Base-by-base conservation (phyloP, 1,140 invertebrate species). In the Drosophila ananassae region DNA sequence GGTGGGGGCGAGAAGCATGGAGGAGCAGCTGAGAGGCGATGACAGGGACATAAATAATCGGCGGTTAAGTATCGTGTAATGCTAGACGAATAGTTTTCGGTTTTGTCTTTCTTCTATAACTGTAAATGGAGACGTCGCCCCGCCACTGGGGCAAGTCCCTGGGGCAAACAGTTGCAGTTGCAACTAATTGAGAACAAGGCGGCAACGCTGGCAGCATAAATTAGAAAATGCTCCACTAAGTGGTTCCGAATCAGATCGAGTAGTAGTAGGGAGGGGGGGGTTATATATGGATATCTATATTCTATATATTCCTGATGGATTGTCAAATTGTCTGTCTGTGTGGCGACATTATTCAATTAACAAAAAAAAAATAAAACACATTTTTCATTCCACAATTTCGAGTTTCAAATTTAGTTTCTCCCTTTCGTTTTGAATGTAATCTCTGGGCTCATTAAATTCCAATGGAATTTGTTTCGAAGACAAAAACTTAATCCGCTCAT, bases 181-280 rank as follows among this genome's bases (percentile, higher is more conserved):
- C 67, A 69, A 71, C 67, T 71, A 71, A 71, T 71, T 71, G 67
- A 57, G 67, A 25, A 71, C 67, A 69, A 71, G 67, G 67, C 67
- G 64, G 61, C 54, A 58, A 63, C 53, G 60, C 60, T 28, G 54
- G 61, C 61, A 13, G 64, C 67, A 69, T 71, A 71, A 71, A 71
- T 71, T 69, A 71, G 64, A 39, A 32, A 53, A 57, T 21, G 37
- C 47, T 34, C 12, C 9, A 21, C 64, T 69, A 57, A 69, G 64
- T 71, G 64, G 32, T 32, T 66, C 1, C 17, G 7, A 9, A 22
- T 48, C 10, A 32, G 5, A 30, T 47, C 17, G 9, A 47, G 22
- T 17, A 63, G 9, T 1, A 17, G 17, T 17, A 17, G 17, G 17
- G n/a, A n/a, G n/a, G n/a, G 32, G 63, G 30, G 32, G 9, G 21